Percentiles rank a stretch among this genome's conserved stretches.
Conservation (phyloP, 2,113 vertebrate genomes). For the Myiagra hebetior region DNA sequence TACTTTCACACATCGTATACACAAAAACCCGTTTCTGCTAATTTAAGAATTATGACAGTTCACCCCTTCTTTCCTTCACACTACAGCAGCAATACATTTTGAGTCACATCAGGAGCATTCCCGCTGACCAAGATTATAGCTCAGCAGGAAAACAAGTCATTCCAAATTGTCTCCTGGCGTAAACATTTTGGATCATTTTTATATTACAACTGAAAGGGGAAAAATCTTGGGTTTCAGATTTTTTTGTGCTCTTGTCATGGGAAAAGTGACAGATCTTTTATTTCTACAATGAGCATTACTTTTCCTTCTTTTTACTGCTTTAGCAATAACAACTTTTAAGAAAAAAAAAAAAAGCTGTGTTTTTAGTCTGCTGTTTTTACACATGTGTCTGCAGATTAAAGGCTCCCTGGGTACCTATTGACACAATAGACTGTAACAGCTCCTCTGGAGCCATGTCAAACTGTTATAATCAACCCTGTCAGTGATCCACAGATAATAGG, state of each 20-base stretch:
- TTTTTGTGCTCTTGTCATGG: slow-evolving; percentile 34
- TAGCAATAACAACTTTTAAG: slow-evolving; percentile 22
- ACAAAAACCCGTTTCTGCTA: background rate
- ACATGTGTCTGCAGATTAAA: slow-evolving; percentile 30
- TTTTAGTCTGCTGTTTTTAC: slow-evolving; percentile 46
- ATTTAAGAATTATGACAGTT: slow-evolving; percentile 50
- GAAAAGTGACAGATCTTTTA: slow-evolving; percentile 13
- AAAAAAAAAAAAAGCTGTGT: background rate
- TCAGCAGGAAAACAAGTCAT: slow-evolving; percentile 59
- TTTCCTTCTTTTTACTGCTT: background rate
- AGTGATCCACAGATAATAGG: slow-evolving; percentile 57
- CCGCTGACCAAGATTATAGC: slow-evolving; percentile 60
- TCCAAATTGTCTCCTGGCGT: slow-evolving; percentile 56
- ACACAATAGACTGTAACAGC: slow-evolving; percentile 31
- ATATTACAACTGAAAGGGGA: background rate
- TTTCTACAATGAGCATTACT: slow-evolving; percentile 8
- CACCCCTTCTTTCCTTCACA: slow-evolving; percentile 23
- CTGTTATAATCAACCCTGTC: slow-evolving; percentile 42
- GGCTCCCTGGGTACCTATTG: slow-evolving; percentile 43
- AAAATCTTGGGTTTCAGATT: background rate
- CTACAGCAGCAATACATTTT: background rate
- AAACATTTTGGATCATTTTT: slow-evolving; percentile 60
- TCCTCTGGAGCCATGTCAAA: slow-evolving; percentile 15
- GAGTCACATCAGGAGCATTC: slow-evolving; percentile 47
- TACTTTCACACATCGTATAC: background rate